phyloP scores from a whole-genome alignment of 2,113 vertebrate species.

The Neotoma lepida region DNA sequence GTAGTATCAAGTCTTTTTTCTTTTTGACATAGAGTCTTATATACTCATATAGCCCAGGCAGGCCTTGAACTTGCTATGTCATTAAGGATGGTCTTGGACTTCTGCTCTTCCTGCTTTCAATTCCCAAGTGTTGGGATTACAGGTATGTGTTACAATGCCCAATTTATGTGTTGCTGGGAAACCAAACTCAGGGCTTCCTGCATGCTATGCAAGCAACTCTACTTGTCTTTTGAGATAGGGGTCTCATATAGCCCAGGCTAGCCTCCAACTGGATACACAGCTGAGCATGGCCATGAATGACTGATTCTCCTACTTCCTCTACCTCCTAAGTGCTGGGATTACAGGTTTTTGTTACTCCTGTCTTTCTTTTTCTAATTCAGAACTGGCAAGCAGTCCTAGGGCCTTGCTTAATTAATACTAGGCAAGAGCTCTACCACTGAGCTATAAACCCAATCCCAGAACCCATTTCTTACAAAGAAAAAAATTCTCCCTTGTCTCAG shows the following conservation, averaged over 20 bases:
- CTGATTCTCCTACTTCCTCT: neutral
- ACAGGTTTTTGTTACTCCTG: neutral
- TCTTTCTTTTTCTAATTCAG: neutral
- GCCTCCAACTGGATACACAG: neutral
- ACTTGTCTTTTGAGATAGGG: neutral
- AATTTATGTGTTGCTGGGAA: neutral
- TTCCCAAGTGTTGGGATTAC: neutral
- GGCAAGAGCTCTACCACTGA: neutral
- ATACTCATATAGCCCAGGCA: too few species aligned
- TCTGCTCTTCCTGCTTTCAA: neutral
- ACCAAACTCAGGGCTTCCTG: neutral
- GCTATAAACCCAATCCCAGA: neutral
- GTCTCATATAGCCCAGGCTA: neutral
- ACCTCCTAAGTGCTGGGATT: neutral
- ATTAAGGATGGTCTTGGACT: neutral
- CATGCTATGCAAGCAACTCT: neutral
- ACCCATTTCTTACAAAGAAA: neutral
- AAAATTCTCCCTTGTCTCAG: neutral
- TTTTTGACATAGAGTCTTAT: neutral
- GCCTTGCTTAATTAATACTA: neutral
- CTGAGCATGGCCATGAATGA: neutral
- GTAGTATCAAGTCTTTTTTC: neutral
- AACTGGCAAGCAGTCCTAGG: neutral
- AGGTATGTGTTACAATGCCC: neutral
- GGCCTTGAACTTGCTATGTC: neutral